Percentiles rank a stretch among this genome's conserved stretches.
Conservation (phyloP, 2,113 vertebrate genomes). For the Holacanthus passer region DNA sequence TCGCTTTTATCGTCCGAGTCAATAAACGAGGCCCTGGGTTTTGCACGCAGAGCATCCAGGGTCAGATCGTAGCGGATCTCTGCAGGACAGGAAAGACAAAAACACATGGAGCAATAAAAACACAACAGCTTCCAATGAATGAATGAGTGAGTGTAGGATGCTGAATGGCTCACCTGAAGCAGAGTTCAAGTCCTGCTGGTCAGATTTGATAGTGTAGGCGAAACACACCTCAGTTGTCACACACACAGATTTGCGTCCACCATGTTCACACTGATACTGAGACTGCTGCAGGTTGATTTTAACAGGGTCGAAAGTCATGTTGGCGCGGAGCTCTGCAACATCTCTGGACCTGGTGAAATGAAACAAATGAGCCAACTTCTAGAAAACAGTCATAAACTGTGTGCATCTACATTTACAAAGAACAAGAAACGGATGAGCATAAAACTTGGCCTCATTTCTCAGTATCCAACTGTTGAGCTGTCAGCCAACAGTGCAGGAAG, state of each 20-base stretch:
- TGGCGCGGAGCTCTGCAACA: conserved; percentile 91
- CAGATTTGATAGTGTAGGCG: conserved; percentile 88
- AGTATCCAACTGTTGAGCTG: conserved; percentile 29
- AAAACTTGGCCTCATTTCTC: conserved; percentile 35
- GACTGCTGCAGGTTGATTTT: conserved; percentile 94
- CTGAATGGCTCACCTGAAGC: conserved; percentile 80
- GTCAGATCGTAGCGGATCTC: conserved; percentile 79
- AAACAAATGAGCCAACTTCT: conserved; percentile 6
- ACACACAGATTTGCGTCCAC: conserved; percentile 86
- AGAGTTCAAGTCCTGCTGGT: conserved; percentile 54
- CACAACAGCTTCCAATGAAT: background rate
- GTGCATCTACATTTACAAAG: background rate
- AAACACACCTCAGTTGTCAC: conserved; percentile 90
- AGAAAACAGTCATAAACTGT: background rate
- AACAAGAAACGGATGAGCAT: conserved; percentile 43
- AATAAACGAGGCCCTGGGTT: conserved; percentile 79
- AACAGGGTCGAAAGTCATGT: conserved; percentile 89
- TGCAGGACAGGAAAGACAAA: conserved; percentile 35
- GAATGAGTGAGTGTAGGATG: no score
- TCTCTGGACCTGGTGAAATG: conserved; percentile 90
- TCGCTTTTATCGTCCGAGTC: conserved; percentile 67
- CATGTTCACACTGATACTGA: conserved; percentile 87
- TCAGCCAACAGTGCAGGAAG: conserved; percentile 43
- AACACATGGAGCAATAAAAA: background rate
- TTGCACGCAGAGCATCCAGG: conserved; percentile 79